Evolutionary conservation across 2,113 vertebrate species (phyloP).

Genomic region (Dicaeum eximium): DNA sequence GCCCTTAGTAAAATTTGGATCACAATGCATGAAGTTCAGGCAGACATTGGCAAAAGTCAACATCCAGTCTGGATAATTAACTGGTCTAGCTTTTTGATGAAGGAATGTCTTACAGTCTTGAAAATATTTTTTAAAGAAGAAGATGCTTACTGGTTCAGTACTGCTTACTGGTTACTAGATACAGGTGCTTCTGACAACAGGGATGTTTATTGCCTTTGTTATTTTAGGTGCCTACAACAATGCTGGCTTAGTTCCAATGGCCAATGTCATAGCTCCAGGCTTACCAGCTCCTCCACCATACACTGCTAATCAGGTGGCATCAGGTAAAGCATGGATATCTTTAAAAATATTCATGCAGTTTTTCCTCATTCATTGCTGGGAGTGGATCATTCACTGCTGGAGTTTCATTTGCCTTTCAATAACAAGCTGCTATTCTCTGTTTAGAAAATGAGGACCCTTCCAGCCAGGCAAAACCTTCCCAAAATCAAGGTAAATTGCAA

Average conservation of each 20-base stretch:
- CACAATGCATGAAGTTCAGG: neutral
- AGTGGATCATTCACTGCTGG: neutral
- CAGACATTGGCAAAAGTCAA: neutral
- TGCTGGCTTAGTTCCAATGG: constrained; percentile 88
- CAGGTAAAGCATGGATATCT: constrained; percentile 79
- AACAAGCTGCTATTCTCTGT: constrained; percentile 32
- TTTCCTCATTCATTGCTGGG: neutral
- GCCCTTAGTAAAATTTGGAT: neutral
- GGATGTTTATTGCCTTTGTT: neutral
- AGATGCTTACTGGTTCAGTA: neutral
- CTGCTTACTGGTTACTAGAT: too few species aligned
- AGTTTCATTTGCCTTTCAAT: constrained; percentile 25
- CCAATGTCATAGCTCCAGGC: constrained; percentile 87
- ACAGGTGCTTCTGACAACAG: neutral
- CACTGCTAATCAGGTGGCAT: constrained; percentile 78
- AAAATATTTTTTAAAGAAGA: neutral
- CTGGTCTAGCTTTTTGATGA: neutral
- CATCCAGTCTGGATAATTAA: neutral
- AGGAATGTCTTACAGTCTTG: neutral
- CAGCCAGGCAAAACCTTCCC: constrained; percentile 70
- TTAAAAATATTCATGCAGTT: neutral
- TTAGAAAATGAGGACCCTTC: constrained; percentile 77
- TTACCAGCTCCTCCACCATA: constrained; percentile 87
- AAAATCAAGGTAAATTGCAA: constrained; percentile 74
- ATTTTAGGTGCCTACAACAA: constrained; percentile 95